Percentiles rank a stretch among this genome's conserved stretches.
These are phyloP conservation scores for Hemiscyllium ocellatum DNA, from an alignment of 2,113 vertebrate genomes.

Conservation along the genomic window DNA sequence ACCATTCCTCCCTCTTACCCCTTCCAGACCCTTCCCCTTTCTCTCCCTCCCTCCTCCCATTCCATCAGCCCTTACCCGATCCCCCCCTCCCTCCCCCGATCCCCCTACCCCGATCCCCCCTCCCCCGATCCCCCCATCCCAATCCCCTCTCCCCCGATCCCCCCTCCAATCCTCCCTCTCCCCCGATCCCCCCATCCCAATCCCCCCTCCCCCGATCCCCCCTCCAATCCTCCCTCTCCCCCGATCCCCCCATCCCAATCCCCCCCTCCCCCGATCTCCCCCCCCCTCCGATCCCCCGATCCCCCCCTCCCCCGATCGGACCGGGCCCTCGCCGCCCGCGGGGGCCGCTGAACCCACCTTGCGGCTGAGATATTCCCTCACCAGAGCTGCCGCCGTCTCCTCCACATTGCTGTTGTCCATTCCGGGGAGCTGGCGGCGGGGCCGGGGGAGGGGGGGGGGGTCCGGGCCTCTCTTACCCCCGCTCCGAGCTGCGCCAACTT, in stretches of 20 bases:
- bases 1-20: neutral
- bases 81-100: too few species aligned
- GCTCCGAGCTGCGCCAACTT: neutral
- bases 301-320: neutral
- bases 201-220: neutral
- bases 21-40: too few species aligned
- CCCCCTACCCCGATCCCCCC: neutral
- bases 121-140: neutral
- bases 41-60: too few species aligned
- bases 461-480: neutral
- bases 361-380: constrained; percentile 82
- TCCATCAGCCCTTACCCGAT: too few species aligned
- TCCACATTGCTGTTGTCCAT: constrained; percentile 57
- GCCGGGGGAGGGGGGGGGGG: too few species aligned
- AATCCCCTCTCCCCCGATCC: neutral
- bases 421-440: neutral
- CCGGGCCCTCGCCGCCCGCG: neutral
- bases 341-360: constrained; percentile 60
- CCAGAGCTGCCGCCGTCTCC: constrained; percentile 78
- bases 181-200: neutral
- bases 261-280: accelerated
- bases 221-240: accelerated
- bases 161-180: neutral
- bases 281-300: neutral
- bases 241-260: accelerated